phyloP scores from a whole-genome alignment of 2,113 vertebrate genomes.

The Mus spicilegus region DNA sequence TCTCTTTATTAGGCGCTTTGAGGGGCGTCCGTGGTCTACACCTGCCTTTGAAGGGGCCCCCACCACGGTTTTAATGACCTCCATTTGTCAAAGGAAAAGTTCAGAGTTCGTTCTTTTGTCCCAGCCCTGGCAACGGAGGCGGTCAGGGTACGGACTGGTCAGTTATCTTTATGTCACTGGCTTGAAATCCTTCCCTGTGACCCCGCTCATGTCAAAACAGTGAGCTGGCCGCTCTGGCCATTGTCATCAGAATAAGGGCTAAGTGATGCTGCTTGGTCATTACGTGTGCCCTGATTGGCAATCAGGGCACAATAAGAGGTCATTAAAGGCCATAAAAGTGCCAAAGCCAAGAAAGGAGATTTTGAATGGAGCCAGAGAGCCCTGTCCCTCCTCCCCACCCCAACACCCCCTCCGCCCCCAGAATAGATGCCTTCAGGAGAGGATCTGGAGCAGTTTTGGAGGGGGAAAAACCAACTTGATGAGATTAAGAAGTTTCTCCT shows the following conservation, averaged over 20 bases:
- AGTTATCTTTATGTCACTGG: constrained; percentile 91
- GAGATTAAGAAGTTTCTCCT: constrained; percentile 75
- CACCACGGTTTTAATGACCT: constrained; percentile 90
- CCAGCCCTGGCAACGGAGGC: constrained; percentile 83
- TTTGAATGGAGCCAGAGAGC: constrained; percentile 89
- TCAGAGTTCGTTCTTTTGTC: constrained; percentile 93
- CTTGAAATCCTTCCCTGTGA: constrained; percentile 85
- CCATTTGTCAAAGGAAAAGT: constrained; percentile 89
- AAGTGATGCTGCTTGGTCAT: constrained; percentile 92
- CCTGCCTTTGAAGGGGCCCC: constrained; percentile 93
- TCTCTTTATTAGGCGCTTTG: constrained; percentile 92
- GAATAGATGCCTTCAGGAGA: background rate
- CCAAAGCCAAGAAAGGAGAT: constrained; percentile 87
- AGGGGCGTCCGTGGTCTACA: constrained; percentile 89
- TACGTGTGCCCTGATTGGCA: constrained; percentile 93
- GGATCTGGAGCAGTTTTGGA: background rate
- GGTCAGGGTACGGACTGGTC: constrained; percentile 90
- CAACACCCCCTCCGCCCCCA: background rate
- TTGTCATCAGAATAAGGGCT: constrained; percentile 90
- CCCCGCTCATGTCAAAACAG: constrained; percentile 88
- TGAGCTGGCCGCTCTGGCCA: constrained; percentile 87
- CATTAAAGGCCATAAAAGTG: constrained; percentile 92
- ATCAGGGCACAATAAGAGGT: constrained; percentile 90
- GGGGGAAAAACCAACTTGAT: constrained; percentile 4
- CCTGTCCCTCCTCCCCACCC: background rate